Conservation (phyloP, 2,797 vertebrate genomes). For the Pangasius larnaudii region DNA sequence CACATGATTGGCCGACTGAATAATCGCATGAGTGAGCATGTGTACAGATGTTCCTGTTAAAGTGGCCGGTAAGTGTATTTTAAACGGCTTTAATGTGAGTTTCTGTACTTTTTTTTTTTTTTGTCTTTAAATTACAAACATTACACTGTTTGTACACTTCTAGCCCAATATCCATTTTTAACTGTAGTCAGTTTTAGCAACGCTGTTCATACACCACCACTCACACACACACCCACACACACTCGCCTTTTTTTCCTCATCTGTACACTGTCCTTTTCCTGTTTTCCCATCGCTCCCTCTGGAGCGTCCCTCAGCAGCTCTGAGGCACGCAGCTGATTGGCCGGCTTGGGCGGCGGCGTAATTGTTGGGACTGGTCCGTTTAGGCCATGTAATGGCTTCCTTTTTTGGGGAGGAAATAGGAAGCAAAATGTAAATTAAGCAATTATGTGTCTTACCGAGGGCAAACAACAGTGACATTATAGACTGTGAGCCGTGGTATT, state of each 20-base stretch:
- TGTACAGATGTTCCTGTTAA: not conserved
- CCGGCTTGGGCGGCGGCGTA: constrained; percentile 57
- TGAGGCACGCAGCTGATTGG: constrained; percentile 69
- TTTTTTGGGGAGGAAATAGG: constrained; percentile 67
- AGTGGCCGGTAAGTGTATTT: not conserved
- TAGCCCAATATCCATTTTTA: not conserved
- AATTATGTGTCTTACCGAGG: constrained; percentile 80
- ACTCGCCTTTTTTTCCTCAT: not conserved
- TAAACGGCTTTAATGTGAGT: not conserved
- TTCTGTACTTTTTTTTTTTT: not conserved
- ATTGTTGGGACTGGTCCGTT: constrained; percentile 56
- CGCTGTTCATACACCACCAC: not conserved
- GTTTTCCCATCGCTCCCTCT: constrained; percentile 55
- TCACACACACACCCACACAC: not conserved
- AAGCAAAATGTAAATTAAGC: constrained; percentile 83
- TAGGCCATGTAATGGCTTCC: constrained; percentile 74
- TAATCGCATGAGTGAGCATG: not conserved
- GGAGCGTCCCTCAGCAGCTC: constrained; percentile 54
- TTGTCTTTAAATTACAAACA: not conserved
- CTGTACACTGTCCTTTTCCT: constrained; percentile 39
- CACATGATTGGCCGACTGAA: not conserved
- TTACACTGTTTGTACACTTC: not conserved
- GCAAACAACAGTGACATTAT: constrained; percentile 73
- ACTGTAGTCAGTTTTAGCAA: not conserved
- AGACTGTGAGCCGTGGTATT: constrained; percentile 70